These are phyloP conservation scores for Panagrolaimus sp. DNA, from an alignment of 1,140 invertebrate genomes.

Conservation along the genomic window DNA sequence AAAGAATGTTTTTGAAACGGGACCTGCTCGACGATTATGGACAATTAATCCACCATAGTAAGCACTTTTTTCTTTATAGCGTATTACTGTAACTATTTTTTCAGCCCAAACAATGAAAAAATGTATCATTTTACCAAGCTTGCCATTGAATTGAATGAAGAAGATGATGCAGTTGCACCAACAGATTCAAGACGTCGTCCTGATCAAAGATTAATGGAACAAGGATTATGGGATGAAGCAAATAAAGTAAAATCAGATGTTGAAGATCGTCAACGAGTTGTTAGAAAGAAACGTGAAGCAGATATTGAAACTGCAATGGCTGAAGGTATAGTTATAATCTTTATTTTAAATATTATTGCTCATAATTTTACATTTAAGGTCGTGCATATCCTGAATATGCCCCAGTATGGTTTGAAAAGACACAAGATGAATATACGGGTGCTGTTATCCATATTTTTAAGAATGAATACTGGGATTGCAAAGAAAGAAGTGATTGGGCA, in stretches of 20 bases:
- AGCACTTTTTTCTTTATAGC: no score
- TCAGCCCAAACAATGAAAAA: constrained; percentile 63
- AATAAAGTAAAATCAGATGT: constrained; percentile 78
- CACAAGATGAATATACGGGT: constrained; percentile 73
- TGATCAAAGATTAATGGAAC: constrained; percentile 94
- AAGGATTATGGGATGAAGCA: constrained; percentile 87
- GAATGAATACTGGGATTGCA: constrained; percentile 85
- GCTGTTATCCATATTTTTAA: constrained; percentile 77
- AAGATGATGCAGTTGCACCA: constrained; percentile 81
- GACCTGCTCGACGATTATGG: no score
- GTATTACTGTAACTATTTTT: constrained; percentile 8
- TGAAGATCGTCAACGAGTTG: constrained; percentile 81
- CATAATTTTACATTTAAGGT: no score
- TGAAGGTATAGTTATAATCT: constrained; percentile 29
- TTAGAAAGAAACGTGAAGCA: constrained; percentile 47
- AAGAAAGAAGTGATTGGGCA: constrained; percentile 79
- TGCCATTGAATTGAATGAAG: constrained; percentile 89
- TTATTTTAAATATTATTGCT: neutral
- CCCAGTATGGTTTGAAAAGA: constrained; percentile 83
- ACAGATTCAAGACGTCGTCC: constrained; percentile 89
- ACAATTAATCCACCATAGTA: no score
- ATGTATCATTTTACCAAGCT: constrained; percentile 90
- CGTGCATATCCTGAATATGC: constrained; percentile 71
- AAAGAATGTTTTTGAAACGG: no score
- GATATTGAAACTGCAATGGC: constrained; percentile 49